Evolutionary conservation across 2,888 invertebrate species (phyloP).

Genomic region (Lasius fuliginosus): DNA sequence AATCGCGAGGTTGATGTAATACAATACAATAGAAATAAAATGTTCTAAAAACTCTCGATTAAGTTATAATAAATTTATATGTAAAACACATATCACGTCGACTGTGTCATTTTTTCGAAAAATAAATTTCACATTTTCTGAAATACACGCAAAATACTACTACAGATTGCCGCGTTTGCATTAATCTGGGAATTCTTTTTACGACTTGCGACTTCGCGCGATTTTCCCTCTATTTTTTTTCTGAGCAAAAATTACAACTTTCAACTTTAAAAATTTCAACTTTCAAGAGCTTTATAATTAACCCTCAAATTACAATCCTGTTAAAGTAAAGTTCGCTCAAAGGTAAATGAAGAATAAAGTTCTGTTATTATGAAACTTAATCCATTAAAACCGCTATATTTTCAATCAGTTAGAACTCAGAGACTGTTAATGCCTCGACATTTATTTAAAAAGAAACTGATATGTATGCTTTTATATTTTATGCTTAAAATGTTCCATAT

Average conservation of each 20-base stretch:
- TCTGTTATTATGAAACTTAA: conserved; percentile 47
- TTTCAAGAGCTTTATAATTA: conserved; percentile 48
- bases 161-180: background rate
- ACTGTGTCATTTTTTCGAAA: background rate
- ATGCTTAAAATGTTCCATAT: background rate
- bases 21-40: background rate
- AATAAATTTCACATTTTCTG: conserved; percentile 20
- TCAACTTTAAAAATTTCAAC: conserved; percentile 35
- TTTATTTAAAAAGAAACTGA: background rate
- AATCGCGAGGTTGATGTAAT: background rate
- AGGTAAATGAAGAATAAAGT: conserved; percentile 48
- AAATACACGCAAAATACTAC: background rate
- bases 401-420: conserved; percentile 17
- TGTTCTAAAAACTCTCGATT: background rate
- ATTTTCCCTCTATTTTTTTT: conserved; percentile 20
- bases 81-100: background rate
- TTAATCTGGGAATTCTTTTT: background rate
- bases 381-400: conserved; percentile 36
- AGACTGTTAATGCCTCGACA: conserved; percentile 8
- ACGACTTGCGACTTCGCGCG: background rate
- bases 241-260: conserved; percentile 38
- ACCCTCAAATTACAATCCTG: conserved; percentile 41
- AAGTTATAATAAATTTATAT: background rate
- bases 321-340: conserved; percentile 41
- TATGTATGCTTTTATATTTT: background rate